Percentiles rank a stretch among this genome's conserved stretches.
These are phyloP conservation scores for Leptatherina wallacei DNA, from an alignment of 2,797 vertebrate species.

Conservation along the genomic window DNA sequence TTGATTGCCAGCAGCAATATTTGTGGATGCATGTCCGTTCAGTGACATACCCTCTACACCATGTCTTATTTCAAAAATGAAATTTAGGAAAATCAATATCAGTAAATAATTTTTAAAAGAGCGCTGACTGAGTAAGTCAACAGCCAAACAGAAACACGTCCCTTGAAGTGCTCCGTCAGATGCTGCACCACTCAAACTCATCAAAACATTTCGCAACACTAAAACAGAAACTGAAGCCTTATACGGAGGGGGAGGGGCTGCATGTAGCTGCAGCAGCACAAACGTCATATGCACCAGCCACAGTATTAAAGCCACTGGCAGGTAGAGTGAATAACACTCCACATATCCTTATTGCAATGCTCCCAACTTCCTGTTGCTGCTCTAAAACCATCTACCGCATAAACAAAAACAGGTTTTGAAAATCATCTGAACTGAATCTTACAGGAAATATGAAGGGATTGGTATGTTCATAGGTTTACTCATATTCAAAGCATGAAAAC, in stretches of 20 bases:
- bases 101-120: neutral
- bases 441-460: no score
- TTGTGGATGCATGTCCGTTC: slow-evolving; percentile 26
- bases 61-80: neutral
- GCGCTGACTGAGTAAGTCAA: neutral
- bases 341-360: no score
- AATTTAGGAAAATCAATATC: slow-evolving; percentile 15
- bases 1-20: slow-evolving; percentile 23
- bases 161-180: neutral
- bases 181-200: neutral
- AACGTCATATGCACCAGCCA: neutral
- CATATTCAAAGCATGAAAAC: no score
- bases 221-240: neutral
- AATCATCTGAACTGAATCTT: no score
- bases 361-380: no score
- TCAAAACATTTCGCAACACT: no score
- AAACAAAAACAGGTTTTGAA: no score
- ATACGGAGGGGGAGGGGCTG: neutral
- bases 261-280: neutral
- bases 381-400: no score
- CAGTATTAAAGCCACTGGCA: neutral
- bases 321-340: neutral
- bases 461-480: no score
- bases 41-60: slow-evolving; percentile 14
- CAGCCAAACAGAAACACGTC: neutral